Percentiles rank a stretch among this genome's conserved stretches.
phyloP scores from a whole-genome alignment of 2,888 invertebrate species.

The Dolomedes plantarius region DNA sequence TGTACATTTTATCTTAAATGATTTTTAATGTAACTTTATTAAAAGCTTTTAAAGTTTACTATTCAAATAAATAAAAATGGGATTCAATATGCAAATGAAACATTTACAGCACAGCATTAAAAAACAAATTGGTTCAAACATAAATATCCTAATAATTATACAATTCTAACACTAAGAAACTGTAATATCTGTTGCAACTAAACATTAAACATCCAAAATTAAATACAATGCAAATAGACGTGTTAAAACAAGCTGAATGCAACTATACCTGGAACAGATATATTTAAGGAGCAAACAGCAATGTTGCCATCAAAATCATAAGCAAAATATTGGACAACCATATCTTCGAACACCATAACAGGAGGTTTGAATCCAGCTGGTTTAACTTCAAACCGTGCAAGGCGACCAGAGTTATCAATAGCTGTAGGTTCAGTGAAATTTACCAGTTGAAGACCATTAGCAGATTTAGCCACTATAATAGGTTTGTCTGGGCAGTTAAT shows the following conservation, averaged over 20 bases:
- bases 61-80: neutral
- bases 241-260: no score
- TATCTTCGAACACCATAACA: slow-evolving; percentile 90
- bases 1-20: no score
- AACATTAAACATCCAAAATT: no score
- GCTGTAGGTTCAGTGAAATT: slow-evolving; percentile 96
- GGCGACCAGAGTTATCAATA: slow-evolving; percentile 94
- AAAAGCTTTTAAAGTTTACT: no score
- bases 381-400: slow-evolving; percentile 93
- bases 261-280: slow-evolving; percentile 86
- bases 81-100: neutral
- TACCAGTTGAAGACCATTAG: slow-evolving; percentile 88
- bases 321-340: slow-evolving; percentile 95
- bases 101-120: no score
- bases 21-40: no score
- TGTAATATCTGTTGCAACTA: no score
- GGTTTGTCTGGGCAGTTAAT: slow-evolving; percentile 96
- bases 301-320: slow-evolving; percentile 98
- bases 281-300: slow-evolving; percentile 96
- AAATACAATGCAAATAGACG: no score
- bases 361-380: slow-evolving; percentile 94
- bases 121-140: no score
- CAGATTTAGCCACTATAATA: slow-evolving; percentile 91
- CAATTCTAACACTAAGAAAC: no score
- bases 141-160: no score